Evolutionary conservation across 1,140 invertebrate genomes (phyloP), one percentile per base, ranked within the genome.

Genomic region (Drosophila equinoxialis): DNA sequence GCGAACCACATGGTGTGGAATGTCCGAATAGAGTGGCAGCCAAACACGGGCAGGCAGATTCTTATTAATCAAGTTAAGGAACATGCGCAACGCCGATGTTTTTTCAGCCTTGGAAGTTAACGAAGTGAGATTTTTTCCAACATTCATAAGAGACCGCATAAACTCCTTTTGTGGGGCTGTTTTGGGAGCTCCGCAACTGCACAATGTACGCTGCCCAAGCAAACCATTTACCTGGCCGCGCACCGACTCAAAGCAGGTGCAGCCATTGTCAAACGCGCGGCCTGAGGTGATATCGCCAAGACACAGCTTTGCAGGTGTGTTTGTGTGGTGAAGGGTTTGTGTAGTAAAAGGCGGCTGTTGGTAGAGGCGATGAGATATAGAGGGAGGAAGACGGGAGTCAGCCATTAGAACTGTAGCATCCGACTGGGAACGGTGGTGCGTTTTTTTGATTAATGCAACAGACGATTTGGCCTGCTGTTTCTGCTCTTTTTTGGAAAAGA

Each of bases 11-110:
- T 98, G 97, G 68, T 98, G 98, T 35, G 98, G 98, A 91, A 99
- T 97, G 39, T 99, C 96, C 76, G 99, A 96, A 90, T 98, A 96
- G 41, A 99, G 94, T 13, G 99, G 99, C 69, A 99, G 93, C 98
- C 98, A 99, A 62, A 99, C 98, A 68, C 98, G 93, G 1, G 98
- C 98, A 3, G 99, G 99, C 70, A 99, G 94, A 94, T 99, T 99
- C 65, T 99, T 94, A 93, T 99, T 99, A 45, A 99, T 93, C 77
- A 97, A 95, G 74, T 96, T 97, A 64, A 99, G 93, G 92, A 99
- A 98, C 23, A 98, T 98, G 64, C 98, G 95, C 55, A 99, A 93
- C 77, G 97, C 95, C 71, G 96, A 95, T 57, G 97, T 98, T 93
- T 98, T 97, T 58, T 97, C 95, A 93, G 99, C 98, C 92, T 99